Conservation (phyloP, 2,113 vertebrate species). For the Ia io region DNA sequence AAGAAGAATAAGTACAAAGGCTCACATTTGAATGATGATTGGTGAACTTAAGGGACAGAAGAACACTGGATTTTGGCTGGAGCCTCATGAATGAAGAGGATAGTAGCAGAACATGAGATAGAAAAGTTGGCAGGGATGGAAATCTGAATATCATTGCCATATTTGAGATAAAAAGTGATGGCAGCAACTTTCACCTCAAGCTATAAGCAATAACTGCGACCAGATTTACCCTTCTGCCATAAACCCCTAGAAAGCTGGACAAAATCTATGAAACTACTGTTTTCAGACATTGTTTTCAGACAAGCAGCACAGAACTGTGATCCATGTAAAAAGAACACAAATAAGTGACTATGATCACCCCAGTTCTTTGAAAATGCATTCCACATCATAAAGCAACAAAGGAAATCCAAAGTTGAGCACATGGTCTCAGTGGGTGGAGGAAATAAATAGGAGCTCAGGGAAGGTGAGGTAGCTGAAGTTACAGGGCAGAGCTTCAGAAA, state of each 20-base stretch:
- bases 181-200: background rate
- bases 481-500: background rate
- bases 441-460: background rate
- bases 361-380: background rate
- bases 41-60: background rate
- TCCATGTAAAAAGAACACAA: background rate
- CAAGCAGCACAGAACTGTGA: background rate
- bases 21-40: background rate
- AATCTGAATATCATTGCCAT: background rate
- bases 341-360: background rate
- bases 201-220: background rate
- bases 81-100: background rate
- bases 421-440: background rate
- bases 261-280: background rate
- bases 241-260: background rate
- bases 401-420: background rate
- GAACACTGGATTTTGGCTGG: background rate
- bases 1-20: background rate
- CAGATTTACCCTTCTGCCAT: background rate
- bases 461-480: background rate
- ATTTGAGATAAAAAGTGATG: background rate
- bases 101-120: background rate
- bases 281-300: slow-evolving; percentile 14
- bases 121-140: background rate
- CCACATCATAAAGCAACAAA: background rate